Evolutionary conservation across 2,888 invertebrate species (phyloP), one percentile per base, ranked within the genome.

Genomic region (Drosophila ustulata): DNA sequence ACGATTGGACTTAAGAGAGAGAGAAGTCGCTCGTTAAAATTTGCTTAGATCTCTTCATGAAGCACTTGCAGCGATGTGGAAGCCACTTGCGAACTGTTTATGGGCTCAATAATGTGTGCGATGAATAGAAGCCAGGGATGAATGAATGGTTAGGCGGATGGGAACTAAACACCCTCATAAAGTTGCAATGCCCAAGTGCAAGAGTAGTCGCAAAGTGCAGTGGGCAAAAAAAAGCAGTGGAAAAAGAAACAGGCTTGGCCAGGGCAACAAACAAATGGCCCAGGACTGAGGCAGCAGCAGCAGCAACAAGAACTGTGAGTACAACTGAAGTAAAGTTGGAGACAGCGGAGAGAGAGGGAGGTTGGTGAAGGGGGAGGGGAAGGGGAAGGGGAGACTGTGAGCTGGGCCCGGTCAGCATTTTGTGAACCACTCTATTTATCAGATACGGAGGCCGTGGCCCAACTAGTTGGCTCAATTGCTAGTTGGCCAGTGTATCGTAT

Each of bases 341-440:
- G 30, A 30, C 30, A 30, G 30, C 1, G 6, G 1, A 7, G 30
- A 8, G 26, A 43, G n/a, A 8, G 11, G 6, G 39, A 53, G 3
- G 7, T 18, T 1, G n/a, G n/a, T n/a, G n/a, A n/a, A n/a, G n/a
- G n/a, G 18, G 18, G 18, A 18, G 18, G 23, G 23, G 23, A 4
- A 43, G 34, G 34, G 11, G 11, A 11, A 9, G 4, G 30, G 30
- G 41, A 41, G 30, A 55, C 45, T 45, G 55, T 52, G 66, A 37
- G 62, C 37, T 53, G 62, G 59, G 70, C 66, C 61, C 78, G 71
- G 82, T 80, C 88, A 87, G 81, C 88, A 88, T 89, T 90, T 88
- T 88, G 89, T 90, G 89, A 89, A 89, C 90, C 90, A 90, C 88
- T 88, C 88, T 90, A 88, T 88, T 88, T 88, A 88, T 88, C 88